Evolutionary conservation across 2,113 vertebrate species (phyloP).

Genomic region (Mesocricetus auratus): DNA sequence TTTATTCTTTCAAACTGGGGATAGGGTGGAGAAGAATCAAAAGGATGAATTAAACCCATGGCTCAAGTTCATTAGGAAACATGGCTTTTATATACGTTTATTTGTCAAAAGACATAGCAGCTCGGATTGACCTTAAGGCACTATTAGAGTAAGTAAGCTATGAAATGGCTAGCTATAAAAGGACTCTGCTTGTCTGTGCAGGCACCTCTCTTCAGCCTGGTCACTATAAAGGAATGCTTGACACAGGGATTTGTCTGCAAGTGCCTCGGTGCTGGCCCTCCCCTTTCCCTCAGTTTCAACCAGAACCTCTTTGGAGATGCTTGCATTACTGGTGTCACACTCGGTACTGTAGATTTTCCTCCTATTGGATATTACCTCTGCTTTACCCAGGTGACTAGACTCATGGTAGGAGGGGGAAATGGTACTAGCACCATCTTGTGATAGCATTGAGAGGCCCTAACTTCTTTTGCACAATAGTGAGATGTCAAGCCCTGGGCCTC

Average conservation of each 20-base stretch:
- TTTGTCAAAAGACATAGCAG: not conserved
- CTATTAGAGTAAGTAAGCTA: not conserved
- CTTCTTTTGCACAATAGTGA: not conserved
- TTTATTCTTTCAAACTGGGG: conserved; percentile 20
- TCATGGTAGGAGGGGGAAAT: not conserved
- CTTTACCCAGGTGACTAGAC: not conserved
- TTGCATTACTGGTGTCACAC: not conserved
- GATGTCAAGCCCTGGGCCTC: not conserved
- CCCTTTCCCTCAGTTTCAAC: not conserved
- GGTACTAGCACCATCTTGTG: not conserved
- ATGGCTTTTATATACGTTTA: conserved; percentile 13
- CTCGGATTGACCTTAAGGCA: conserved; percentile 4
- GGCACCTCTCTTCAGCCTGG: not conserved
- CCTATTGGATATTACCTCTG: not conserved
- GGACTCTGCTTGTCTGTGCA: conserved; percentile 25
- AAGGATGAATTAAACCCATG: not conserved
- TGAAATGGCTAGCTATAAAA: not conserved
- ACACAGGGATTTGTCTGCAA: not conserved
- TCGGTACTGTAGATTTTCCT: not conserved
- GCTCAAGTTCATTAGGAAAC: conserved; percentile 16
- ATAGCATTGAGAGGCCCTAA: not conserved
- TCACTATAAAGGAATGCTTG: conserved; percentile 44
- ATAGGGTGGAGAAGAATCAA: not conserved
- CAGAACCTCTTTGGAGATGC: not conserved
- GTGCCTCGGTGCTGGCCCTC: not conserved